Conservation (phyloP, 2,113 vertebrate genomes). For the Agelaius tricolor region DNA sequence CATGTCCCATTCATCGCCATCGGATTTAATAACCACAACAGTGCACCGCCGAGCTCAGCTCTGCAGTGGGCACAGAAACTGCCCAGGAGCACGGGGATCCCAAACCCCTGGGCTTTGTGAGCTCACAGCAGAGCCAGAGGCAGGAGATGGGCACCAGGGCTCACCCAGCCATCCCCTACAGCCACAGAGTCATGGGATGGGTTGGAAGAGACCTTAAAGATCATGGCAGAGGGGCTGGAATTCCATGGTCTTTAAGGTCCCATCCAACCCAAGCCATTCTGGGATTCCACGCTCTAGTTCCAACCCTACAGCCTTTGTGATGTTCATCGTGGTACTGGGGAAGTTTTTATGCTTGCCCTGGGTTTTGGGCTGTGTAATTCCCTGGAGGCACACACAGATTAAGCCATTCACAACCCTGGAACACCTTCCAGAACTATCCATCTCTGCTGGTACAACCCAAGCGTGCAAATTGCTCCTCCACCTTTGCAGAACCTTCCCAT, state of each 20-base stretch:
- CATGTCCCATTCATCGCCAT: slow-evolving; percentile 24
- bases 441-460: not conserved
- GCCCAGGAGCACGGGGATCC: not conserved
- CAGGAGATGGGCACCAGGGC: not conserved
- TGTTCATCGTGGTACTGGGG: rapidly evolving
- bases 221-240: not conserved
- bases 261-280: not conserved
- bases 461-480: too few species aligned
- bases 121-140: too few species aligned
- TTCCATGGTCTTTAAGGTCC: too few species aligned
- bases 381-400: not conserved
- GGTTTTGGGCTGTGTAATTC: not conserved
- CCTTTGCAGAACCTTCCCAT: not conserved
- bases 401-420: not conserved
- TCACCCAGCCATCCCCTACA: not conserved
- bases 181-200: not conserved
- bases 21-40: slow-evolving; percentile 7
- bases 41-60: not conserved
- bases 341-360: not conserved
- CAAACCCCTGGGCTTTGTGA: not conserved
- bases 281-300: rapidly evolving
- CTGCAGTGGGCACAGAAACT: not conserved
- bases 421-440: not conserved
- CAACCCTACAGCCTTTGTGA: not conserved
- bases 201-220: not conserved